Base-by-base conservation (phyloP, 2,888 invertebrate genomes). In the Protophormia terraenovae region DNA sequence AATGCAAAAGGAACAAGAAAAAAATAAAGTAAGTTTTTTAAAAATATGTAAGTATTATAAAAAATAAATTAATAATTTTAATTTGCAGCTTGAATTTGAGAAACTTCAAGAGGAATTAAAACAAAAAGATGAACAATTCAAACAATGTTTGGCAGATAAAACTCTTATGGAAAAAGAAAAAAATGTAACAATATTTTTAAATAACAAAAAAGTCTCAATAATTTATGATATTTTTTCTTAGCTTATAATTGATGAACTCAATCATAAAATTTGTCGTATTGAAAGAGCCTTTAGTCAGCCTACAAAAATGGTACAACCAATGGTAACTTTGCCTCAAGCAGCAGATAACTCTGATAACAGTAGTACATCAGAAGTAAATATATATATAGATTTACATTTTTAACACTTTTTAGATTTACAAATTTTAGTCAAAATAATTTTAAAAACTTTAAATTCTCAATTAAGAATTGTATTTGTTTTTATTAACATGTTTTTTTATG, bases 241-340 rank as follows among this genome's bases (percentile, higher is more conserved):
- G 87, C 77, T 73, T 62, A 60, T 72, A 19, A 88, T 88, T 38
- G 84, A 86, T 29, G 87, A 87, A 45, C 82, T 86, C 16, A 75
- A 84, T n/a, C 82, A 72, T 38, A 87, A 87, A 72, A 88, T 88
- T 47, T 53, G 38, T 12, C 72, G 81, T 32, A 87, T 88, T 10
- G 88, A 87, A 75, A 86, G 62, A 38, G 83, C 86, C 4, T 87
- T 87, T 62, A 86, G 38, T 0, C 87, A 87, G 41, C 87, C 88
- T 1, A 38, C 84, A 1, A 77, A 79, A 32, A 41, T 16, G 27
- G 86, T 86, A 1, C 53, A 75, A 29, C 83, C 86, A 14, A 67
- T 75, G 45, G 1, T 12, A 22, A 55, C 27, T 12, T 45, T 71
- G 29, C 14, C 24, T 2, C 64, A 19, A 27, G 16, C 16, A 27